Conservation (phyloP, 1,140 invertebrate species). For the Rhyzopertha dominica region DNA sequence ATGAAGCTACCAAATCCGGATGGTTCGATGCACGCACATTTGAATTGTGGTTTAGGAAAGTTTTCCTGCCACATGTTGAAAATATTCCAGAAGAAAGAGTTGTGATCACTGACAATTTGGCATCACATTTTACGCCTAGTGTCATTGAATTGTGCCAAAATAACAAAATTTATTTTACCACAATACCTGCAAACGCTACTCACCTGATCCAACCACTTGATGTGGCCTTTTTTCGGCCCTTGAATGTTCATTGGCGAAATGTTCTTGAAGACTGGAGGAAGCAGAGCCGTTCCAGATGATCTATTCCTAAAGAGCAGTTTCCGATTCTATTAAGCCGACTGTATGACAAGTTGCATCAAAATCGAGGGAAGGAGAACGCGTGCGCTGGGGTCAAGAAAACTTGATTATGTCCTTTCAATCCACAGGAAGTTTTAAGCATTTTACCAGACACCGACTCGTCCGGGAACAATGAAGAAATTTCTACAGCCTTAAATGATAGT, state of each 20-base stretch:
- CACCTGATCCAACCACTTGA: conserved; percentile 47
- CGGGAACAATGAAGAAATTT: no score
- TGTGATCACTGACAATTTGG: conserved; percentile 9
- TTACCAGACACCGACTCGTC: no score
- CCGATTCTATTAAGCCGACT: conserved; percentile 26
- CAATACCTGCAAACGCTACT: conserved; percentile 44
- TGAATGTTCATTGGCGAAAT: conserved; percentile 42
- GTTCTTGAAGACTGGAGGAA: conserved; percentile 36
- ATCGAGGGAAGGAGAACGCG: no score
- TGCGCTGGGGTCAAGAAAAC: no score
- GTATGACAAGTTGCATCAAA: no score
- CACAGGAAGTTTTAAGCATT: no score
- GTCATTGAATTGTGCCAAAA: no score
- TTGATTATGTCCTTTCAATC: no score
- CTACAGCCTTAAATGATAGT: no score
- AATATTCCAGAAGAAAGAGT: conserved; percentile 6
- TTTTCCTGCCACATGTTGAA: conserved; percentile 5
- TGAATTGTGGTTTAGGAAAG: conserved; percentile 26
- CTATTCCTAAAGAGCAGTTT: conserved; percentile 29
- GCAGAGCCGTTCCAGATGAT: conserved; percentile 15
- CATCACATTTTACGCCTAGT: conserved; percentile 6
- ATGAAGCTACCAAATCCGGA: conserved; percentile 24
- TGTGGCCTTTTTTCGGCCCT: conserved; percentile 39
- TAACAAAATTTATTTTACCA: conserved; percentile 38
- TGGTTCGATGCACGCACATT: conserved; percentile 36